Percentiles rank a stretch among this genome's conserved stretches.
These are phyloP conservation scores for Anticlea derivata DNA, from an alignment of 2,888 invertebrate species.

Conservation along the genomic window DNA sequence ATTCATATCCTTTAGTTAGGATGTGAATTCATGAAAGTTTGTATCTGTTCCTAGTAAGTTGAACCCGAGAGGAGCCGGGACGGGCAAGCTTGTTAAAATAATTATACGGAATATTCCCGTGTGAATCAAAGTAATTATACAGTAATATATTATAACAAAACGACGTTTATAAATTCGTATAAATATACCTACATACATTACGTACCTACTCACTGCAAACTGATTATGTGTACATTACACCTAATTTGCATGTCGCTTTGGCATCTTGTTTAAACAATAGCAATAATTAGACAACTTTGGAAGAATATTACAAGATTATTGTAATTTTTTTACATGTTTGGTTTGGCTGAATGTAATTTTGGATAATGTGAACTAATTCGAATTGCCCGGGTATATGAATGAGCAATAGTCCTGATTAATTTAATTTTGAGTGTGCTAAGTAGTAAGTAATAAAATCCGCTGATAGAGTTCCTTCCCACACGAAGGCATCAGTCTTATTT, in stretches of 20 bases:
- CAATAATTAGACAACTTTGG: constrained; percentile 22
- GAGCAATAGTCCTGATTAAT: not conserved
- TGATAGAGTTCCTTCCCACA: too few relatives aligned
- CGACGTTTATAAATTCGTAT: constrained; percentile 2
- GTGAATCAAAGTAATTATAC: constrained; percentile 24
- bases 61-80: too few relatives aligned
- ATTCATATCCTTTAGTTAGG: too few relatives aligned
- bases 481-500: too few relatives aligned
- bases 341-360: constrained; percentile 17
- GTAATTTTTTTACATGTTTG: constrained; percentile 25
- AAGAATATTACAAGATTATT: constrained; percentile 26
- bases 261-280: constrained; percentile 18
- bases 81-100: too few relatives aligned
- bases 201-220: too few relatives aligned
- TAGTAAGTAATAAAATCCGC: too few relatives aligned
- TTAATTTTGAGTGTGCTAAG: too few relatives aligned
- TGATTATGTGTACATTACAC: not conserved
- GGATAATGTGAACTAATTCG: constrained; percentile 27
- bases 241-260: constrained; percentile 16
- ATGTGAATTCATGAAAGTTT: too few relatives aligned
- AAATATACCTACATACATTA: too few relatives aligned
- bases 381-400: constrained; percentile 5
- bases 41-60: too few relatives aligned
- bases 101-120: constrained; percentile 13
- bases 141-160: constrained; percentile 8